A percentile compares a stretch with the other conserved stretches of the same genome.
These are phyloP conservation scores for Papilio dardanus DNA, from an alignment of 1,140 invertebrate genomes.

Conservation along the genomic window DNA sequence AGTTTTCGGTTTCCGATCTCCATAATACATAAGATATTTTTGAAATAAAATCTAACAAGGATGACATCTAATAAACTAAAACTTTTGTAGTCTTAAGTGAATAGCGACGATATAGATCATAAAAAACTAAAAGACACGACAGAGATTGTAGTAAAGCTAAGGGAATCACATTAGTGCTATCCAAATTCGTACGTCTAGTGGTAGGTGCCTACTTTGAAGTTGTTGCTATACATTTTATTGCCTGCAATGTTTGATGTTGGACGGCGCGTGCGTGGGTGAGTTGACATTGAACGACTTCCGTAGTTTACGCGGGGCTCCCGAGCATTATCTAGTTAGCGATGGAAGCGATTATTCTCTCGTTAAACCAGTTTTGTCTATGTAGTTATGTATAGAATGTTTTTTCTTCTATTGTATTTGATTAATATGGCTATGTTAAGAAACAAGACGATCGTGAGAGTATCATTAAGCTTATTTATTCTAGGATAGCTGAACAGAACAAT, in stretches of 20 bases:
- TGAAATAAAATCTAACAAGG: background rate
- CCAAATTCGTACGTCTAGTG: background rate
- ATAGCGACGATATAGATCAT: background rate
- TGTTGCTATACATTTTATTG: background rate
- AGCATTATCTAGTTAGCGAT: constrained; percentile 33
- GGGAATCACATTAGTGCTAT: background rate
- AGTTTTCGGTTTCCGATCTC: background rate
- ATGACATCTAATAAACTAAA: background rate
- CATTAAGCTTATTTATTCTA: no score
- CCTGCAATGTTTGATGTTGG: background rate
- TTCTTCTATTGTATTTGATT: background rate
- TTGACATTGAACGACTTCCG: constrained; percentile 32
- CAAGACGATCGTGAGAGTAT: no score
- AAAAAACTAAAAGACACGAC: no score
- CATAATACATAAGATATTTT: background rate
- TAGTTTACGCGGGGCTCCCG: constrained; percentile 32
- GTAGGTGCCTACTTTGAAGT: background rate
- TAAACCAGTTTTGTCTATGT: constrained; percentile 18
- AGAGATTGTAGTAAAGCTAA: no score
- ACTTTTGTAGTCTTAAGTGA: background rate
- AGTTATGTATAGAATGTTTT: constrained; percentile 21
- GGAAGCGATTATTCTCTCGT: constrained; percentile 31
- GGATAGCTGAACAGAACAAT: no score
- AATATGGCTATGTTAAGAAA: no score
- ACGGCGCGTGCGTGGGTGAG: constrained; percentile 19